Evolutionary conservation across 2,797 vertebrate genomes (phyloP).

Genomic region (Poecilia wingei): DNA sequence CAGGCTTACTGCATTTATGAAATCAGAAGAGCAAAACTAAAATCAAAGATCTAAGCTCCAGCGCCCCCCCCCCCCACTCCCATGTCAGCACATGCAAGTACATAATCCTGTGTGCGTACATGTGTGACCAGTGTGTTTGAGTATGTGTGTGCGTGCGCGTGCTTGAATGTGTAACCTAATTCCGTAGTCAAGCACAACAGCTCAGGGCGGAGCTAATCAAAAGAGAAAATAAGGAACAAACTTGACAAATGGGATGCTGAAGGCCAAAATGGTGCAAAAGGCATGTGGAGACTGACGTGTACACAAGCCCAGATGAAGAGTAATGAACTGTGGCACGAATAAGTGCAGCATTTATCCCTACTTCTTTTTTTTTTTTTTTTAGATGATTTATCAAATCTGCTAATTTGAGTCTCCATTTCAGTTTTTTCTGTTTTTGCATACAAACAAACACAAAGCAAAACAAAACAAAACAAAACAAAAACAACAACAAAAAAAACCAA

Average conservation of each 20-base stretch:
- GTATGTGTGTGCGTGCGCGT: conserved; percentile 6
- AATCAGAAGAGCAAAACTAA: conserved; percentile 45
- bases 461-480: conserved; percentile 44
- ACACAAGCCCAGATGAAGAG: conserved; percentile 72
- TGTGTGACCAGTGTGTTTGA: conserved; percentile 18
- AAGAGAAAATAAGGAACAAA: conserved; percentile 33
- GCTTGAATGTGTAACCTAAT: conserved; percentile 37
- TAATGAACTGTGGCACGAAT: conserved; percentile 73
- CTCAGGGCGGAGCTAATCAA: conserved; percentile 33
- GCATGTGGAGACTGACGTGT: conserved; percentile 71
- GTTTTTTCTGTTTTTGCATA: conserved; percentile 66
- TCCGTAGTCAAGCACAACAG: conserved; percentile 44
- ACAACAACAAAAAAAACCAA: conserved; percentile 1
- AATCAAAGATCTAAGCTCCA: conserved; percentile 37
- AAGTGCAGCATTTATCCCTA: conserved; percentile 71
- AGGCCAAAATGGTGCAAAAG: conserved; percentile 81
- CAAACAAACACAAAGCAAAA: conserved; percentile 62
- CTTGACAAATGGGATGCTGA: conserved; percentile 60
- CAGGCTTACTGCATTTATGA: conserved; percentile 66
- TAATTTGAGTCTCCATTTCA: conserved; percentile 59
- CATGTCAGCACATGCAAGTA: conserved; percentile 44
- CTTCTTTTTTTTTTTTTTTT: conserved; percentile 41
- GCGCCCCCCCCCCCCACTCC: conserved; percentile 30
- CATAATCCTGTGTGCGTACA: conserved; percentile 35
- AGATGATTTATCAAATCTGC: conserved; percentile 59